Conservation (phyloP, 2,888 invertebrate species). For the Cyrtodaria siliqua region DNA sequence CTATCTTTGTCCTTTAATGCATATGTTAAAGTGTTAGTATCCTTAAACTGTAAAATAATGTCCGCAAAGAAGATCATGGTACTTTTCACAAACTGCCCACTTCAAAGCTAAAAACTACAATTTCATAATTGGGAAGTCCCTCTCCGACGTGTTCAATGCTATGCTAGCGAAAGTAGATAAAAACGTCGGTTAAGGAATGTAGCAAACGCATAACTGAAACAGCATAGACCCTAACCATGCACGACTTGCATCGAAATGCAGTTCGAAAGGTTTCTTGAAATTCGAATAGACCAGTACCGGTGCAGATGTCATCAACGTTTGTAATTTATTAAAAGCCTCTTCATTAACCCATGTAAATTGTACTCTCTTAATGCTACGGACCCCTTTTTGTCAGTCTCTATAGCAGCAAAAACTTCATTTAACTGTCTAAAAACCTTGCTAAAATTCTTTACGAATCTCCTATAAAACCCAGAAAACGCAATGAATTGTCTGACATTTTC, state of each 20-base stretch:
- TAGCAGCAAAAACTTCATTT: no score
- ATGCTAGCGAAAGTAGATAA: neutral
- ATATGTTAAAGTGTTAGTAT: slow-evolving; percentile 14
- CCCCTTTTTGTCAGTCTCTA: no score
- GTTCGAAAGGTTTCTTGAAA: neutral
- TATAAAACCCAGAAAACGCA: slow-evolving; percentile 16
- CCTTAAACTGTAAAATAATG: no score
- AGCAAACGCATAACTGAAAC: neutral
- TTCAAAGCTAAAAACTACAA: no score
- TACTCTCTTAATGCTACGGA: neutral
- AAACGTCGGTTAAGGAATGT: neutral
- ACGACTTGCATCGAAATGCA: no score
- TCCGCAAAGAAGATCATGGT: no score
- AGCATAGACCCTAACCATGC: neutral
- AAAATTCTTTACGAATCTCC: slow-evolving; percentile 8
- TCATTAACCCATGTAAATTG: neutral
- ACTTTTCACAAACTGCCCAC: no score
- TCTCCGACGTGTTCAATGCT: neutral
- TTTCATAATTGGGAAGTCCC: neutral
- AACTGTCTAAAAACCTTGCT: neutral
- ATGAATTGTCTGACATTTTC: slow-evolving; percentile 13
- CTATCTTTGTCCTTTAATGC: neutral
- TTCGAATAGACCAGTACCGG: neutral
- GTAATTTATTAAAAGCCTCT: neutral
- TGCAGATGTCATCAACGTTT: neutral